These are phyloP conservation scores for Amblyjoppa proteus DNA, from an alignment of 2,888 invertebrate species.

Conservation along the genomic window DNA sequence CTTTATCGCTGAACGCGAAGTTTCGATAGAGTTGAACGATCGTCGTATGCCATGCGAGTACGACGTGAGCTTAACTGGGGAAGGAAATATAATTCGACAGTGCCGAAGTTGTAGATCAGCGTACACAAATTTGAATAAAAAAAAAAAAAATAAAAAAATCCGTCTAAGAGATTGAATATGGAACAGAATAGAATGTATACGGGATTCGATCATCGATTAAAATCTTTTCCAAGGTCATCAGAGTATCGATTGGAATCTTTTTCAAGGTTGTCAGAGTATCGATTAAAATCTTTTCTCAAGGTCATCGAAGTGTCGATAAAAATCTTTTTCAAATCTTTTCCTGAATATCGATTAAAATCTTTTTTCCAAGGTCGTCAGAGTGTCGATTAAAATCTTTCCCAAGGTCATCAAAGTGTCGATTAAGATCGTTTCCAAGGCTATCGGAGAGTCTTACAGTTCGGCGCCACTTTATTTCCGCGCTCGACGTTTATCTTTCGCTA, in stretches of 20 bases:
- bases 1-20: conserved; percentile 50
- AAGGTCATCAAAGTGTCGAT: background rate
- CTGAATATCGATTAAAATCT: no score
- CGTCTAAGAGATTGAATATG: background rate
- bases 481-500: conserved; percentile 16
- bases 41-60: background rate
- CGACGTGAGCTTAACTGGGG: background rate
- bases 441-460: background rate
- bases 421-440: conserved; percentile 29
- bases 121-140: background rate
- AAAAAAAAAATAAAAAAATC: background rate
- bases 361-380: background rate
- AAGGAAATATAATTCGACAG: background rate
- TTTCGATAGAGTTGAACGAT: conserved; percentile 58
- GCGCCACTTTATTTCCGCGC: conserved; percentile 14
- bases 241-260: no score
- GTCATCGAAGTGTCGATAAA: no score
- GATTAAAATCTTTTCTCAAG: no score
- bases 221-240: no score
- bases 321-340: no score
- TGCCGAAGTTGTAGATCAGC: background rate
- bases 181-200: no score
- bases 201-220: background rate
- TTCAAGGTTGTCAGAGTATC: no score
- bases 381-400: no score